Evolutionary conservation across 2,888 invertebrate species (phyloP).

Genomic region (Panorpa germanica): DNA sequence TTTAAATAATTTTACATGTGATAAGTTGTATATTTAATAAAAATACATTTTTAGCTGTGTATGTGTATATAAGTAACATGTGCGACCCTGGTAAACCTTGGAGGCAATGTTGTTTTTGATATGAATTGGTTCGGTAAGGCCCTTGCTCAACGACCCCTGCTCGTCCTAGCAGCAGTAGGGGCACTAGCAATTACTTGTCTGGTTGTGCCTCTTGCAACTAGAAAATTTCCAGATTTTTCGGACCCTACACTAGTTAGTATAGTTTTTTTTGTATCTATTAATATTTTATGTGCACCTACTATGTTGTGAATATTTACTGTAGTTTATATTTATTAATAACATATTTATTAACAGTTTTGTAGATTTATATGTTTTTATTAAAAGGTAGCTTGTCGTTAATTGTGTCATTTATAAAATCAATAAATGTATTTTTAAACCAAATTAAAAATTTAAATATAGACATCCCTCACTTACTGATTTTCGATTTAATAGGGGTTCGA

Average conservation of each 20-base stretch:
- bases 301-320: not conserved
- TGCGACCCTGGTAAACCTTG: too few relatives aligned
- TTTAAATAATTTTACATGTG: too few relatives aligned
- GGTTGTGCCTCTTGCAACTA: conserved; percentile 40
- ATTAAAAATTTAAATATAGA: too few relatives aligned
- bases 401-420: conserved; percentile 4
- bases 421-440: conserved; percentile 7
- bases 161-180: conserved; percentile 38
- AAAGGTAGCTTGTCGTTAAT: conserved; percentile 1
- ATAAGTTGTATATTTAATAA: too few relatives aligned
- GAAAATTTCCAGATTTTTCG: conserved; percentile 57
- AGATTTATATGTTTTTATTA: not conserved
- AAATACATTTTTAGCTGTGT: too few relatives aligned
- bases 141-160: conserved; percentile 45
- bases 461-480: too few relatives aligned
- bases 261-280: not conserved
- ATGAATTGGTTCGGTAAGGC: conserved; percentile 42
- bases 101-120: too few relatives aligned
- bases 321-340: conserved; percentile 2
- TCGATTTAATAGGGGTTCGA: conserved; percentile 60
- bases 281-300: not conserved
- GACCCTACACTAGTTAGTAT: conserved; percentile 61
- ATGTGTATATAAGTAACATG: too few relatives aligned
- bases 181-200: conserved; percentile 44
- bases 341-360: not conserved